Conservation (phyloP, 2,797 vertebrate species). For the Tragelaphus oryx region DNA sequence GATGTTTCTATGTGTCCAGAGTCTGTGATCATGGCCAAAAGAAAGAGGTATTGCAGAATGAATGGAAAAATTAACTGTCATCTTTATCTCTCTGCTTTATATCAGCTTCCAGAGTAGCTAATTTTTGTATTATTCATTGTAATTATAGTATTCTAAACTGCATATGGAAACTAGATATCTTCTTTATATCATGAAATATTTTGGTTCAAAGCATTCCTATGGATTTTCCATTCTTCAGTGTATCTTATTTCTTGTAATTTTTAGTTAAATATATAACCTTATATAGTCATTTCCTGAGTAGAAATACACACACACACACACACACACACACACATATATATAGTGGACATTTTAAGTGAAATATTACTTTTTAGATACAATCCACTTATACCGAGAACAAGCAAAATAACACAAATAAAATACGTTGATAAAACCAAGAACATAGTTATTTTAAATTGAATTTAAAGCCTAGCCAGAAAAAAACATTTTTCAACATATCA, state of each 20-base stretch:
- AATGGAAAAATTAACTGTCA: not conserved
- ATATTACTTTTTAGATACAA: constrained; percentile 1
- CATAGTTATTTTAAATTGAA: not conserved
- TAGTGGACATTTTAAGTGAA: not conserved
- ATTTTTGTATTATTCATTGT: not conserved
- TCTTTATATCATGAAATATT: constrained; percentile 5
- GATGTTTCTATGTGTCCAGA: not conserved
- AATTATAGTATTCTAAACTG: not conserved
- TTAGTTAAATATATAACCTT: not conserved
- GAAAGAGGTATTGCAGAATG: not conserved
- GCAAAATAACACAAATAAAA: not conserved
- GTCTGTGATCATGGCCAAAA: not conserved
- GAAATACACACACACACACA: not conserved
- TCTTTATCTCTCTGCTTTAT: not conserved
- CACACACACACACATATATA: too few species aligned
- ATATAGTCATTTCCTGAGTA: not conserved
- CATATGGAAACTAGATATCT: not conserved
- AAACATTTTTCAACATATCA: not conserved
- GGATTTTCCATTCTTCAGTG: not conserved
- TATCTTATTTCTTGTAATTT: constrained; percentile 19
- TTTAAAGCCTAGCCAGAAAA: not conserved
- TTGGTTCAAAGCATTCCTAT: not conserved
- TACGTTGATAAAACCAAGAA: not conserved
- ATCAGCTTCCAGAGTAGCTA: not conserved
- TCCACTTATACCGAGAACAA: not conserved